Conservation (phyloP, 2,888 invertebrate species). For the Perizoma affinitatum region DNA sequence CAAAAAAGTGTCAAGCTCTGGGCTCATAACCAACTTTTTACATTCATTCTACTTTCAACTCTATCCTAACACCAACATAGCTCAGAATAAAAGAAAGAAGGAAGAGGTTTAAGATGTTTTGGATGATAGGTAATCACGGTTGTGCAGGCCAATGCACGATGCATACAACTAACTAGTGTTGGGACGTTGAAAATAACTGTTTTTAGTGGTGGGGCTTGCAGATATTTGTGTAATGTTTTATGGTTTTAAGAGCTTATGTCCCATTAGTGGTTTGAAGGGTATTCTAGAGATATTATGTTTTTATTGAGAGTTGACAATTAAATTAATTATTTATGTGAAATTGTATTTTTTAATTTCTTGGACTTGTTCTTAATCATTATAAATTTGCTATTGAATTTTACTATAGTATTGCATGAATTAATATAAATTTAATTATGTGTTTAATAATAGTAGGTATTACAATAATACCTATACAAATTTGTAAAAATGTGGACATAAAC, state of each 20-base stretch:
- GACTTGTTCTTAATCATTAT: neutral
- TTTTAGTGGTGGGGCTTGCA: slow-evolving; percentile 42
- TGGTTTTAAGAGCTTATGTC: neutral
- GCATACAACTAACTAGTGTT: slow-evolving; percentile 83
- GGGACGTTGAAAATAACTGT: slow-evolving; percentile 47
- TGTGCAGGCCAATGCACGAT: slow-evolving; percentile 83
- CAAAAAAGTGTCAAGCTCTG: slow-evolving; percentile 61
- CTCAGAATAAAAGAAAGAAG: slow-evolving; percentile 33
- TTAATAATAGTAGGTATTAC: too few relatives aligned
- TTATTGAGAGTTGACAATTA: too few relatives aligned
- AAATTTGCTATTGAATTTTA: neutral
- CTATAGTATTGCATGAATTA: neutral
- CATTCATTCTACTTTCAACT: neutral
- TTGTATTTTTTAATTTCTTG: too few relatives aligned
- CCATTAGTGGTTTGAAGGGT: too few relatives aligned
- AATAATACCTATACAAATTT: too few relatives aligned
- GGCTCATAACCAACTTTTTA: slow-evolving; percentile 12
- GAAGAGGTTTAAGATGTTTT: slow-evolving; percentile 51
- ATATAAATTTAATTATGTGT: too few relatives aligned
- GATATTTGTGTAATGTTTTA: slow-evolving; percentile 23
- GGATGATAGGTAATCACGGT: slow-evolving; percentile 50
- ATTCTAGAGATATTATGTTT: too few relatives aligned
- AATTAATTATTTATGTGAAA: too few relatives aligned
- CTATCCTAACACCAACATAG: neutral
- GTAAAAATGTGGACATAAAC: too few relatives aligned